phyloP scores from a whole-genome alignment of 2,888 invertebrate species.

The Pinctada fucata region DNA sequence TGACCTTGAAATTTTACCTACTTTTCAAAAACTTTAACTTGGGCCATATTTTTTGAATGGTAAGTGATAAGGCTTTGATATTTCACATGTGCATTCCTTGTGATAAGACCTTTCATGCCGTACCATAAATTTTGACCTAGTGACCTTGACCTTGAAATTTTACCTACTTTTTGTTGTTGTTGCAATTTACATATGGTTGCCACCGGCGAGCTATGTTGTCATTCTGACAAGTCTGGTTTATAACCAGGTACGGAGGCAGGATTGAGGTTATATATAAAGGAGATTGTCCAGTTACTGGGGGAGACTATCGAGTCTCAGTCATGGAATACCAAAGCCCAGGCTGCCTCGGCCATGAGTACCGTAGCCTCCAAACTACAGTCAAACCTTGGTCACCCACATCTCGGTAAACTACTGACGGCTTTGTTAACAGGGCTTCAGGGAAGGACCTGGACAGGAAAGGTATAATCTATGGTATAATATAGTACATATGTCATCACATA shows the following conservation, averaged over 20 bases:
- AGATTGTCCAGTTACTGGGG: constrained; percentile 85
- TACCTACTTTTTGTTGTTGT: no score
- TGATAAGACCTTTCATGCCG: no score
- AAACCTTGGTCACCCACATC: constrained; percentile 81
- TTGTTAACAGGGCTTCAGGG: constrained; percentile 86
- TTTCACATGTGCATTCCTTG: no score
- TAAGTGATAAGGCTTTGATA: no score
- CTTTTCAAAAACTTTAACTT: no score
- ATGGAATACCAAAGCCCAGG: constrained; percentile 93
- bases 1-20: no score
- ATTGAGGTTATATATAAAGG: constrained; percentile 85
- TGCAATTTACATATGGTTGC: no score
- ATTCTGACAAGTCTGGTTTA: no score
- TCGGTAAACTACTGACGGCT: constrained; percentile 82
- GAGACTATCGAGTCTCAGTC: constrained; percentile 87
- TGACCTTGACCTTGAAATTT: no score
- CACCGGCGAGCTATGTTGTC: no score
- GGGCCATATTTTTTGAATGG: no score
- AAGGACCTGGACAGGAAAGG: constrained; percentile 91
- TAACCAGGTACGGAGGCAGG: constrained; percentile 83
- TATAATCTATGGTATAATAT: constrained; percentile 30
- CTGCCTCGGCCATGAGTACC: constrained; percentile 88
- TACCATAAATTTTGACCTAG: no score
- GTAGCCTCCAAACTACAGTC: constrained; percentile 85
- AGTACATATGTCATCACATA: neutral